Base-by-base conservation (phyloP, 2,797 vertebrate genomes). In the Sebastes nivosus region DNA sequence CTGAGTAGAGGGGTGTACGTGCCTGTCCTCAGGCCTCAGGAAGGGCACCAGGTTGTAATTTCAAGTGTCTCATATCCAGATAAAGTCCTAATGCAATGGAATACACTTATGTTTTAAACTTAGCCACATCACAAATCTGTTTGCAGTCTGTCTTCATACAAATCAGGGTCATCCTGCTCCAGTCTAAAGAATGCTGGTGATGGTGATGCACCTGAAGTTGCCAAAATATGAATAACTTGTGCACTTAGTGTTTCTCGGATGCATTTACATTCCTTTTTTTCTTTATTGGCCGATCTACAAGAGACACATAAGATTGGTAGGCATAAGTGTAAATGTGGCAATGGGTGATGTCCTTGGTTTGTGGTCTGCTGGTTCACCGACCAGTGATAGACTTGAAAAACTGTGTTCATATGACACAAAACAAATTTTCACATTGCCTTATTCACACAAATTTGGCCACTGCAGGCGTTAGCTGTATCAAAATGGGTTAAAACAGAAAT, bases 21-120 rank as follows among this genome's bases (percentile, higher is more conserved):
- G 46, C 24, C 67, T 72, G 73, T 73, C 79, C 72, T 84, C 13
- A 6, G 82, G 82, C 82, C 71, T 59, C 60, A 32, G 66, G 22
- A 13, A 79, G 74, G 65, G 72, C 72, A 66, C 22, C 34, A 24
- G 55, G 42, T 25, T 64, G 11, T 6, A 29, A 46, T 42, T 75
- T 46, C n/a, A 60, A 72, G 18, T 42, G 6, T 55, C 18, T 42
- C 38, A 16, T 42, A 25, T 32, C 24, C 46, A 71, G 14, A 34
- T 52, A 29, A 75, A 0, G 50, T 50, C 61, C 8, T 20, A 61
- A 61, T 58, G 24, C 10, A 70, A 24, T 77, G 38, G 1, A 42
- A 42, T 36, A 54, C 11, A 80, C 46, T 24, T 66, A 64, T 42
- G 1, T 18, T 29, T 29, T 32, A 61, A 18, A 60, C 59, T n/a